These are phyloP conservation scores for Heliconius hewitsoni DNA, from an alignment of 1,140 invertebrate species.

Conservation along the genomic window DNA sequence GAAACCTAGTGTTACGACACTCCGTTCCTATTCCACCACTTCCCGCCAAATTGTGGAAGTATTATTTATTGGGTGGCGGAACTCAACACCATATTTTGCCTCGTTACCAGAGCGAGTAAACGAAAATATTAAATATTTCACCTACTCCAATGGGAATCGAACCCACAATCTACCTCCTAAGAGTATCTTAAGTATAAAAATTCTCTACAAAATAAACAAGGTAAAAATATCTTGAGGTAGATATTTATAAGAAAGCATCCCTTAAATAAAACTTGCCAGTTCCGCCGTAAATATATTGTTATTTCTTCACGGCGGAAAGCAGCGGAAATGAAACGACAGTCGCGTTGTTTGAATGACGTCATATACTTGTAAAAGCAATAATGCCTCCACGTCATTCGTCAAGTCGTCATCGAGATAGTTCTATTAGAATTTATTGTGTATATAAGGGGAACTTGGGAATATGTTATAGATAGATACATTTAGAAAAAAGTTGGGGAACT, in stretches of 20 bases:
- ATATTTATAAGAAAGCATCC: background rate
- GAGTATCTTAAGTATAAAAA: too few relatives aligned
- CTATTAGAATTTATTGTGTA: background rate
- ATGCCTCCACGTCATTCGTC: background rate
- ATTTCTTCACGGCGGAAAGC: constrained; percentile 17
- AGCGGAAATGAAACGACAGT: constrained; percentile 32
- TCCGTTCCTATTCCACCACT: too few relatives aligned
- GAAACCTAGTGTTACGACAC: too few relatives aligned
- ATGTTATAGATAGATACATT: background rate
- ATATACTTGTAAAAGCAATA: constrained; percentile 21
- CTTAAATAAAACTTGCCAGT: background rate
- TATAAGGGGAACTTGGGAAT: background rate
- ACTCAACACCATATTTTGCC: too few relatives aligned
- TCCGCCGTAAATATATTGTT: constrained; percentile 24
- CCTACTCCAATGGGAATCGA: too few relatives aligned
- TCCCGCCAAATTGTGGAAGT: too few relatives aligned
- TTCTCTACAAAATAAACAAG: background rate
- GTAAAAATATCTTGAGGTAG: background rate
- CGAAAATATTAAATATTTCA: too few relatives aligned
- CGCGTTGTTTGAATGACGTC: constrained; percentile 23
- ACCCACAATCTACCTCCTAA: too few relatives aligned
- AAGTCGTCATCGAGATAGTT: background rate
- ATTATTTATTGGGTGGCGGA: too few relatives aligned
- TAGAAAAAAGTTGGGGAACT: background rate
- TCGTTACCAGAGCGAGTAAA: too few relatives aligned